Percentiles rank a stretch among this genome's conserved stretches.
Conservation (phyloP, 2,113 vertebrate genomes). For the Pseudorhombus dupliciocellatus region DNA sequence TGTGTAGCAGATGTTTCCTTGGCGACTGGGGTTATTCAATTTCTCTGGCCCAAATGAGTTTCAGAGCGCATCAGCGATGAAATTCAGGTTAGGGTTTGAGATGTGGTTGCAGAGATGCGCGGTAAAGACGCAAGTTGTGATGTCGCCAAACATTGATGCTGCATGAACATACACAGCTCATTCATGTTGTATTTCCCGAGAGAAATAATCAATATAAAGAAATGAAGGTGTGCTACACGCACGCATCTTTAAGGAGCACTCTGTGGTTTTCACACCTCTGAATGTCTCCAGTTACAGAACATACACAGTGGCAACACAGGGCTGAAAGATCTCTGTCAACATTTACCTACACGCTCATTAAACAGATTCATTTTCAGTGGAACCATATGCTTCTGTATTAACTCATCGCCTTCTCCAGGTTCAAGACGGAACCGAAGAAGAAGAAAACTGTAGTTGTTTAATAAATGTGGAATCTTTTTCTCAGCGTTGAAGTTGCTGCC, state of each 20-base stretch:
- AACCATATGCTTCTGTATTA: too few relatives aligned
- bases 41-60: neutral
- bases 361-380: neutral
- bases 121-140: neutral
- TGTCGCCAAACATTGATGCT: conserved; percentile 4
- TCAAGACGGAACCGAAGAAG: too few relatives aligned
- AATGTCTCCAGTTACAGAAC: neutral
- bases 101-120: neutral
- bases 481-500: neutral
- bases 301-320: neutral
- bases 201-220: too few relatives aligned
- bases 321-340: too few relatives aligned
- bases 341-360: too few relatives aligned
- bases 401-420: too few relatives aligned
- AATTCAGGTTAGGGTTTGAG: neutral
- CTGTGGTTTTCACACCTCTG: conserved; percentile 59
- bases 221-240: accelerated
- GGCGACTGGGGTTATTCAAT: neutral
- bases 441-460: too few relatives aligned
- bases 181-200: too few relatives aligned
- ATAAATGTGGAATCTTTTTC: neutral
- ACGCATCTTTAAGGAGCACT: neutral
- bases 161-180: neutral
- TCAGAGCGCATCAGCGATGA: neutral
- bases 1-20: neutral